Evolutionary conservation across 23 tunicate species (phyloP), one percentile per base, ranked within the genome.

Genomic region (Halocynthia roretzi): DNA sequence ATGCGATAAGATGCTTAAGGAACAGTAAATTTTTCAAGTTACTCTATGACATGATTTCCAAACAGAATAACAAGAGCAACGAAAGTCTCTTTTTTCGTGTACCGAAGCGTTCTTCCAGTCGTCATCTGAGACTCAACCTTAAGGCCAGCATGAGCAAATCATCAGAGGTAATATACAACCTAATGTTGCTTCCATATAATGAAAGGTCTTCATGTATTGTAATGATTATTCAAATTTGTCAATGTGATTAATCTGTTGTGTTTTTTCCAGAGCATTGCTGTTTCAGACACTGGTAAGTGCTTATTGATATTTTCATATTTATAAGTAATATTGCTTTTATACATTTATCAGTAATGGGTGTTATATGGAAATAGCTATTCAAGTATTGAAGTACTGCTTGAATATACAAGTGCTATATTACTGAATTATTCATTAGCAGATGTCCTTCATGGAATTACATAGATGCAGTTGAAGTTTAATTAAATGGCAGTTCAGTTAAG

Each of bases 261-360:
- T 65, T 65, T 65, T 10, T 65, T 9, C 22, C 70, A 65, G 70
- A 65, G 70, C 70, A 65, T 65, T 65, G 48, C 70, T 9, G 48
- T 65, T 14, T 65, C 70, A 20, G 70, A 65, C 22, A 65, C 70
- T 65, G 70, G 70, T 65, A 15, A 65, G 70, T 65, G n/a, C 31
- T 10, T 65, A 31, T 31, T 31, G 44, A 31, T 31, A 31, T 31
- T 31, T 2, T 31, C 44, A 31, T 31, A 31, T 31, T 1, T 31
- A 31, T 31, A 31, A 31, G 44, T 31, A 31, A 31, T 31, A 1
- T 2, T 1, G 44, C 44, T 31, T 31, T 31, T 1, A 31, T 31
- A 31, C 44, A 31, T 31, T 31, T 31, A 31, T 31, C 44, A 31
- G 44, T 31, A 31, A 31, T 31, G 44, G 44, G 44, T 31, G 44